Base-by-base conservation (phyloP, 1,140 invertebrate species). In the Zaprionus kolodkinae region DNA sequence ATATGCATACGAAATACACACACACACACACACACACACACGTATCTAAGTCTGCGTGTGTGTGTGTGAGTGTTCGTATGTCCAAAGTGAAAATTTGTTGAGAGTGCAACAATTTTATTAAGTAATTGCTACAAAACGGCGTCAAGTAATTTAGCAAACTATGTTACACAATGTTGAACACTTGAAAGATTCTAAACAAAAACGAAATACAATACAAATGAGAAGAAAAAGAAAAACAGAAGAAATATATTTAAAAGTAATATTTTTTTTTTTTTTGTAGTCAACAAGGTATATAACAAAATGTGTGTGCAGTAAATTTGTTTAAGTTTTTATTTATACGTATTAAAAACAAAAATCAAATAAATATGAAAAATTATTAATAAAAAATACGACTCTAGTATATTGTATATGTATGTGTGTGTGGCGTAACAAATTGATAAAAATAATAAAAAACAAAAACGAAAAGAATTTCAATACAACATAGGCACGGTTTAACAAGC, bases 241-340 rank as follows among this genome's bases (percentile, higher is more conserved):
- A 54, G 70, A 63, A 33, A 71, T 59, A 76, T 66, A 76, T 72
- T 69, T 69, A 33, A 67, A 70, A 57, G 11, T 45, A 59, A 79
- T 45, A 59, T 15, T 81, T 64, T 81, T 79, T n/a, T 80, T 63
- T 81, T 79, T 81, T 79, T 79, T 77, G 81, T 80, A 80, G 81
- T 71, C 72, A 78, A 71, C 67, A 82, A 76, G 64, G 65, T 82
- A 80, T 65, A 80, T 52, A 71, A 65, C 45, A 50, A 78, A 81
- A 88, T 80, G 79, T 83, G 83, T 83, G 83, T 88, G 83, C 83
- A 87, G 83, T 88, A 87, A 88, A 83, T 87, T 76, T 87, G 83
- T 87, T 87, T 87, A 87, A 87, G 84, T 87, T 87, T 86, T 87
- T 87, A 87, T 87, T 88, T 87, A 87, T 87, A 86, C 75, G 78